These are phyloP conservation scores for Turritopsis rubra DNA, from an alignment of 30 jellyfish, hydroid and myxozoan genomes.

Conservation along the genomic window DNA sequence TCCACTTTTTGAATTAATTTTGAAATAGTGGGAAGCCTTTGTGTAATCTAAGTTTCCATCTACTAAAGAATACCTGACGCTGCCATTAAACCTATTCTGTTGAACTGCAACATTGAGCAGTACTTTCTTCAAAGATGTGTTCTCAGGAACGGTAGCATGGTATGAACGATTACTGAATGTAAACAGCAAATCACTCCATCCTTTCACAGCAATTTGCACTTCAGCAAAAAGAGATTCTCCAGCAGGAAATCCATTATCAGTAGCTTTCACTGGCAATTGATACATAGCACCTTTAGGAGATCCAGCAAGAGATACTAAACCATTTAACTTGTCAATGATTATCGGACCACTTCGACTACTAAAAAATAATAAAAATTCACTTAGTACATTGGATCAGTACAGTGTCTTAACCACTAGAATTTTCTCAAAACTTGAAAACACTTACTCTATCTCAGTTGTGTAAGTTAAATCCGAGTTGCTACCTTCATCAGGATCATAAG, in stretches of 20 bases:
- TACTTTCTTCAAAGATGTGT: constrained; percentile 41
- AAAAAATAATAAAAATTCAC: background rate
- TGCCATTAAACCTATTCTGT: constrained; percentile 15
- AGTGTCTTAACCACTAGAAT: background rate
- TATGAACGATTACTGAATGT: constrained; percentile 30
- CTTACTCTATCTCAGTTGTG: constrained; percentile 48
- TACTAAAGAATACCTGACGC: constrained; percentile 40
- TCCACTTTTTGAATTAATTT: constrained; percentile 44
- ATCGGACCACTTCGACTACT: constrained; percentile 59
- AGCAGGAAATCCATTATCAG: constrained; percentile 97
- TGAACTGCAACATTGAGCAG: constrained; percentile 34
- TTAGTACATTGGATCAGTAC: background rate
- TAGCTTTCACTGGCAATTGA: constrained; percentile 69
- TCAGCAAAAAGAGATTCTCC: constrained; percentile 48
- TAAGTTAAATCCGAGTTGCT: constrained; percentile 82
- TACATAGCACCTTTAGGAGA: constrained; percentile 72
- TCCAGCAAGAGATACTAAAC: constrained; percentile 62
- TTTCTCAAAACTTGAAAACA: background rate
- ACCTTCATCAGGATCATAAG: constrained; percentile 76
- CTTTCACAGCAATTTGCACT: constrained; percentile 51
- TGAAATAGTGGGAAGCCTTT: constrained; percentile 56
- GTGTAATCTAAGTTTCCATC: constrained; percentile 69
- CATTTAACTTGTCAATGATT: constrained; percentile 54
- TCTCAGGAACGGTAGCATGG: constrained; percentile 46
- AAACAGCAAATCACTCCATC: constrained; percentile 33